Evolutionary conservation across 2,888 invertebrate genomes (phyloP), one percentile per base, ranked within the genome.

Genomic region (Tachina grossa): DNA sequence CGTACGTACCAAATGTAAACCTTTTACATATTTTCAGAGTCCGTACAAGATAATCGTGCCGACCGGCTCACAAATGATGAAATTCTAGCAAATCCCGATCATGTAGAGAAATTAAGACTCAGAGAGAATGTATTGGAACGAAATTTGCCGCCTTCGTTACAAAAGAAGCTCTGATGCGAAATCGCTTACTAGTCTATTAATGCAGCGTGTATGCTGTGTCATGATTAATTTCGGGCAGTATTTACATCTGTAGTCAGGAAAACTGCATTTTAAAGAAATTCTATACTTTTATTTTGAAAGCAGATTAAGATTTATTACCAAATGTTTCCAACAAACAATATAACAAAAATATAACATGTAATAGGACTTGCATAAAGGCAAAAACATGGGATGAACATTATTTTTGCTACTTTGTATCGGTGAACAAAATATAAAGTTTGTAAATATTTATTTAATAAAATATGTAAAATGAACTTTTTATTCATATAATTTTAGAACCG

Each of bases 21-120:
- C 5, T 1, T 22, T 22, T 45, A 11, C 16, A 53, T 43, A 6
- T 16, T 39, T 77, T 14, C 19, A 96, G 96, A 95, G 89, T 95
- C 96, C 14, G 94, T 96, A 11, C 95, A 95, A 91, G 96, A 97
- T 86, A 94, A 95, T 89, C 94, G 97, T 86, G 93, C 95, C 57
- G 96, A 97, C 41, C 93, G 97, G 31, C 91, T 95, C 65, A 92
- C 94, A 6, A 93, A 94, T 14, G 96, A 96, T 22, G 94, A 94
- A 13, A 89, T 91, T 5, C 89, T 95, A 0, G 92, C 93, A 13
- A 94, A 94, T 87, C 94, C 95, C 0, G 94, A 94, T 1, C 94
- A 95, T 88, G 95, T 96, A 0, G 94, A 95, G 71, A 95, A 95
- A 89, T 90, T 97, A 13, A 95, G 95, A 89, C 94, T 96, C 59